Percentiles rank a stretch among this genome's conserved stretches.
Conservation (phyloP, 2,888 invertebrate species). For the Andrena praecox region DNA sequence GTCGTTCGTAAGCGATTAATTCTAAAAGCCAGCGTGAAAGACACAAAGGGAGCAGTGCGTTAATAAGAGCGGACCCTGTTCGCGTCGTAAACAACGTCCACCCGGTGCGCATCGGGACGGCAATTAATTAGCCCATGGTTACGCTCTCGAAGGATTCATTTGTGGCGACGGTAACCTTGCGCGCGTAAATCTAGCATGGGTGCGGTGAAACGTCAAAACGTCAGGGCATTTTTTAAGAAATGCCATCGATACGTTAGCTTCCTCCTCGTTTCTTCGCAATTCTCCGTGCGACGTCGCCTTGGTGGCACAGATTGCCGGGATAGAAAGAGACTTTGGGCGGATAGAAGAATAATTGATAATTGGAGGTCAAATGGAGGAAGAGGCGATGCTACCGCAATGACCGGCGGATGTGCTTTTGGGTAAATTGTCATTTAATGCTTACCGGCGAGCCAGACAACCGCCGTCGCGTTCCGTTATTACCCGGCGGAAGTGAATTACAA, state of each 20-base stretch:
- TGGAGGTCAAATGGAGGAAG: slow-evolving; percentile 19
- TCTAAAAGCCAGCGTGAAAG: neutral
- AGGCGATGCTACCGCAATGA: slow-evolving; percentile 22
- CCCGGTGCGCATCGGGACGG: neutral
- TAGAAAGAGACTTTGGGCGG: slow-evolving; percentile 13
- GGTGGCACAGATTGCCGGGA: slow-evolving; percentile 16
- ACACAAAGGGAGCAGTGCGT: slow-evolving; percentile 5
- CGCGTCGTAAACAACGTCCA: neutral
- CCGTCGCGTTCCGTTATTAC: slow-evolving; percentile 39
- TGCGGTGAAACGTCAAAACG: slow-evolving; percentile 10
- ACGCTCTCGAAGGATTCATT: slow-evolving; percentile 15
- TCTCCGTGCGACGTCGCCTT: neutral
- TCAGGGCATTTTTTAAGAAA: slow-evolving; percentile 14
- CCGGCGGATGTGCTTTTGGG: slow-evolving; percentile 46
- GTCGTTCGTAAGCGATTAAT: slow-evolving; percentile 20
- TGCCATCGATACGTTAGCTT: slow-evolving; percentile 7
- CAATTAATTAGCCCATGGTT: slow-evolving; percentile 16
- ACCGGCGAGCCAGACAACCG: slow-evolving; percentile 27
- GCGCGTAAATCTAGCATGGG: slow-evolving; percentile 1
- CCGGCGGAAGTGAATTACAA: slow-evolving; percentile 56
- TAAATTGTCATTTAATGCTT: slow-evolving; percentile 62
- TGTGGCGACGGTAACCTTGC: neutral
- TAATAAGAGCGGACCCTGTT: slow-evolving; percentile 28
- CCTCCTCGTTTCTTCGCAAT: neutral
- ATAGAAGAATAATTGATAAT: slow-evolving; percentile 20